Evolutionary conservation across 1,140 invertebrate genomes (phyloP), one percentile per base, ranked within the genome.

Genomic region (Neotoxoptera formosana): DNA sequence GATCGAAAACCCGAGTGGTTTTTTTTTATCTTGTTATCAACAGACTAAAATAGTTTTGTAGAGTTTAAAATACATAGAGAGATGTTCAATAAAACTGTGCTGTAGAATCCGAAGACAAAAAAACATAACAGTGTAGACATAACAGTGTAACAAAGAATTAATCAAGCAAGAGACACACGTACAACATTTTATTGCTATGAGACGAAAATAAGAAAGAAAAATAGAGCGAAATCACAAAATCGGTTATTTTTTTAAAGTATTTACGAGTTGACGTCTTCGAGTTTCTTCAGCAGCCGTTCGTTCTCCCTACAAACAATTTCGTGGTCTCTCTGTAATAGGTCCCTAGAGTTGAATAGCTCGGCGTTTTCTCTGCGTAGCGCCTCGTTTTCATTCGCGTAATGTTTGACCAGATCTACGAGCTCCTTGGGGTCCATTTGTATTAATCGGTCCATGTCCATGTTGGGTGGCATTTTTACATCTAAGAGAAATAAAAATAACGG

Each of bases 271-370:
- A 98, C 97, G 95, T 98, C 97, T 95, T 99, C 98, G 25, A 99
- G 95, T 95, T 98, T 98, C 94, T 97, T 97, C 34, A 98, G 95
- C 36, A 99, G 95, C 47, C 97, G 95, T 95, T 99, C 98, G 95
- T 99, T 99, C 95, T 99, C 98, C 93, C 97, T 96, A 94, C 98
- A 98, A 23, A 99, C 97, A 11, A 98, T 95, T 95, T 99, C 98
- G 94, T 99, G 98, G 95, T 99, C 98, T 76, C 98, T 95, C 87
- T 98, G 96, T 47, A 99, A 95, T 81, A 97, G 96, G 94, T 99
- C 98, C 91, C 98, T 95, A 0, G 97, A 96, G 7, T 96, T 96
- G 95, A 98, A 98, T 36, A 99, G 95, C 94, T 99, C 98, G 30
- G 97, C 96, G 95, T 99, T 99, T 95, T 99, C 98, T 81, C 96